These are phyloP conservation scores for Channallabes apus DNA, from an alignment of 2,797 vertebrate species.

Conservation along the genomic window DNA sequence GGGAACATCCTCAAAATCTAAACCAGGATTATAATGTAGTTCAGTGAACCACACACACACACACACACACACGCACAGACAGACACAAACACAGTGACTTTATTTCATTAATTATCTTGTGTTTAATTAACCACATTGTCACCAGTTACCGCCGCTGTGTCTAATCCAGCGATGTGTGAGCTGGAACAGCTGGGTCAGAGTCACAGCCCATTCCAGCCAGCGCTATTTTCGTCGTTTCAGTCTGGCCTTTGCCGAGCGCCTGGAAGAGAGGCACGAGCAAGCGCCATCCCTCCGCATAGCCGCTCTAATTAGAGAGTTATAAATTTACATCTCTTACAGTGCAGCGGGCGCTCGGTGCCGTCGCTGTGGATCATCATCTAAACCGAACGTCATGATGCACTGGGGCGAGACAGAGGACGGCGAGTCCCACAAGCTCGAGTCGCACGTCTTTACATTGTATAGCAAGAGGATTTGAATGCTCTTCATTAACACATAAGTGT, in stretches of 20 bases:
- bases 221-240: conserved; percentile 25
- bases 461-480: background rate
- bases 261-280: background rate
- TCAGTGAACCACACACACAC: background rate
- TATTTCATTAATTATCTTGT: background rate
- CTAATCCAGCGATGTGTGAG: background rate
- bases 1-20: background rate
- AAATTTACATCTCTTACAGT: conserved; percentile 22
- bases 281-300: conserved; percentile 10
- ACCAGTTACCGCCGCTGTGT: background rate
- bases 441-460: no score
- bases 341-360: background rate
- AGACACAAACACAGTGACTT: background rate
- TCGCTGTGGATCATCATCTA: background rate
- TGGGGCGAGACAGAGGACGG: background rate
- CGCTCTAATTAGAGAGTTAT: conserved; percentile 38
- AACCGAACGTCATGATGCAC: no score
- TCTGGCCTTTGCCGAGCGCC: conserved; percentile 15
- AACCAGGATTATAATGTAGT: background rate
- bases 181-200: background rate
- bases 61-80: background rate
- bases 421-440: background rate
- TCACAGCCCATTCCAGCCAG: conserved; percentile 26
- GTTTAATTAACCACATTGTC: conserved; percentile 17
- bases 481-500: background rate